Base-by-base conservation (phyloP, 2,113 vertebrate genomes). In the Oncorhynchus clarkii region DNA sequence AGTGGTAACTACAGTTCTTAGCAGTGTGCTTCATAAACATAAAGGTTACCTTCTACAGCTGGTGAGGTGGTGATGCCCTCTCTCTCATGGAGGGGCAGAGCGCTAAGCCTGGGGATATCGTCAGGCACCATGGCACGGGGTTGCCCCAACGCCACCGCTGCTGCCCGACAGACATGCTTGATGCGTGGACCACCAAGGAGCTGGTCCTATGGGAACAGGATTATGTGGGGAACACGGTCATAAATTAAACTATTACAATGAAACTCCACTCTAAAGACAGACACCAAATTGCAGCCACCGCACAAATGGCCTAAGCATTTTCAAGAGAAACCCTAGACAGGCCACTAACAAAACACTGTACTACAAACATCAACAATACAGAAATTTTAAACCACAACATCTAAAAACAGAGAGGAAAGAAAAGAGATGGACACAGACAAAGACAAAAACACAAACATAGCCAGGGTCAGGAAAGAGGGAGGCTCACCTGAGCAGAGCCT, bases 111-210 rank as follows among this genome's bases (percentile, higher is more conserved):
- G 34, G 96, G 96, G 71, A 97, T 95, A 22, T 97, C 95, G 64
- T 96, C 96, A 0, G 96, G 95, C 20, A 97, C 94, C 94, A 96
- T 94, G 70, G 96, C 96, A 1, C 96, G 95, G 3, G 95, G 95
- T 87, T 96, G 95, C 9, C 96, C 96, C 70, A 97, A 81, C n/a
- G 95, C 95, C 79, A 97, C 96, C 0, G 96, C 95, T 2, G 96
- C 96, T 20, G 95, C 95, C 29, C 96, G 94, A 70, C 96, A 97
- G 29, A 97, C 96, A 0, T 97, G 96, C 85, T 97, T 97, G 85
- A 97, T 97, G 64, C 96, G 93, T 1, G 96, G 96, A 8, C 96
- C 96, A 0, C 93, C 93, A 0, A 94, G 88, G 3, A 91, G 88
- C 1, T 93, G 94, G 76, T 94, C 94, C 95, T 93, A 20, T 2